Evolutionary conservation across 2,113 vertebrate species (phyloP), one percentile per base, ranked within the genome.

Genomic region (Aythya baeri): DNA sequence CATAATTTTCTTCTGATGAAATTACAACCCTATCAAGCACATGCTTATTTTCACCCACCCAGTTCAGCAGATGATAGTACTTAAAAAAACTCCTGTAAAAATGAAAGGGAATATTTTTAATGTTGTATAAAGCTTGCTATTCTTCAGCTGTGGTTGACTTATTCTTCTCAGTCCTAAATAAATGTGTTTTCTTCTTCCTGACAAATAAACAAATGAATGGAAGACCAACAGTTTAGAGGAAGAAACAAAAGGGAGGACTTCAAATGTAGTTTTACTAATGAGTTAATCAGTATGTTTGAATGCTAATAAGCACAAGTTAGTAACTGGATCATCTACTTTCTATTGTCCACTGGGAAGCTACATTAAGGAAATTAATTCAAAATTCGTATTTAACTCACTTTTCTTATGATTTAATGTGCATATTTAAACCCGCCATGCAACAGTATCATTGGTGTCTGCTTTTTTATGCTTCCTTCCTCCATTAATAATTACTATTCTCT

Each of bases 221-320:
- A 84, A 96, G 82, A 78, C 70, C 32, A 83, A 58, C 46, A 85
- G 77, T 92, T 86, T 86, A 66, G 32, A 83, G 71, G 78, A 80
- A 68, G 65, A 96, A 96, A 93, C 61, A 94, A 95, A 93, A 77
- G 80, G 73, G 75, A 59, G 1, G 65, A 83, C 32, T 88, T 93
- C 43, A 72, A 78, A 85, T 82, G 85, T 86, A 92, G 57, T 85
- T 57, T 95, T 82, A 32, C 89, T 96, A 97, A 95, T 97, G 87
- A 96, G 62, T 94, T 97, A 96, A 97, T 96, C 89, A 88, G 70
- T 86, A 88, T 82, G 84, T 88, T 75, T 91, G 92, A 89, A 93
- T 41, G 63, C 62, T 91, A 97, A 97, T 94, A 76, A 97, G 78
- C 44, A 66, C 65, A 89, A 80, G 80, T 89, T 80, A 65, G 29